Base-by-base conservation (phyloP, 2,113 vertebrate genomes). In the Pseudonaja textilis region DNA sequence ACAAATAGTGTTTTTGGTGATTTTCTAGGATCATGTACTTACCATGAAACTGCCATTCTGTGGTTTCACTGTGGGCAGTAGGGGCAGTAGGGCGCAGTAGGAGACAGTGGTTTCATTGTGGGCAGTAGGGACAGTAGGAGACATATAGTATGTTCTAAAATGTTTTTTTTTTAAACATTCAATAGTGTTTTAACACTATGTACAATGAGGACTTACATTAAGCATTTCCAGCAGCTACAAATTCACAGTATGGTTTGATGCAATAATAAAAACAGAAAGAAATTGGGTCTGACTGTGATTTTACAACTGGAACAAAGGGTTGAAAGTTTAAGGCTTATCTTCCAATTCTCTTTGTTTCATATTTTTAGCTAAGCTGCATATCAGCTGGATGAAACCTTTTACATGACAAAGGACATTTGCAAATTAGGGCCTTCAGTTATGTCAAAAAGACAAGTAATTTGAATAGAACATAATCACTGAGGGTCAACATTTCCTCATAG, bases 141-240 rank as follows among this genome's bases (percentile, higher is more conserved):
- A 94, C 93, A 94, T 96, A 95, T 94, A 86, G 54, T 91, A 96
- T 96, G 93, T 94, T 96, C 95, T 96, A 94, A 97, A 97, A 96
- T 93, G 94, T 96, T 97, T 89, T 93, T 97, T 89, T 93, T 97
- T 97, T 97, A 94, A 95, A 94, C 89, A 89, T 96, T 96, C 95
- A 97, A 97, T 91, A 95, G 93, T 96, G 95, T 97, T 96, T 95
- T 97, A 96, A 96, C 97, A 96, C 96, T 96, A 52, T 96, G 93
- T 95, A 96, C 95, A 97, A 96, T 97, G 97, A 97, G 95, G 91
- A 96, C 91, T 97, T 96, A 95, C 91, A 96, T 97, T 97, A 97
- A 97, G 96, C 95, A 96, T 97, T 97, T 97, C 97, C 95, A 93
- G 95, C 96, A 97, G 91, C 94, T 94, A 95, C 95, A 97, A 96